phyloP scores from a whole-genome alignment of 2,797 vertebrate genomes.

The Clarias platycephalus region DNA sequence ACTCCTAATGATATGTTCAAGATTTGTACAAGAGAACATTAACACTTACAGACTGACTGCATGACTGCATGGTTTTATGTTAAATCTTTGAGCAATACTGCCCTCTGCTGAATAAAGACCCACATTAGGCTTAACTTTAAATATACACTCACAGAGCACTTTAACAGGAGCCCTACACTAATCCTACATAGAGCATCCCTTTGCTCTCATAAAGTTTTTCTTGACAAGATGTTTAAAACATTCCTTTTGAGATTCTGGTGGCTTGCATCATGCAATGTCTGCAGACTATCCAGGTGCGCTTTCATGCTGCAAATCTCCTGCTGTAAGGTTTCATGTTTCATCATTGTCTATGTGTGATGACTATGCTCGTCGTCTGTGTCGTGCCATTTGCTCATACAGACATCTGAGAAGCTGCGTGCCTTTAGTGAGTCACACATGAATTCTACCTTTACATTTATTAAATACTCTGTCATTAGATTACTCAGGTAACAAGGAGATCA shows the following conservation, averaged over 20 bases:
- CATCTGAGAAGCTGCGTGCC: constrained; percentile 24
- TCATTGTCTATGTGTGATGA: neutral
- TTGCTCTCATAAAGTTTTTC: too few relatives aligned
- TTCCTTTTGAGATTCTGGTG: too few relatives aligned
- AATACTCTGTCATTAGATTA: constrained; percentile 41
- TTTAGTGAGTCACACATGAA: constrained; percentile 32
- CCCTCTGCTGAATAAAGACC: constrained; percentile 29
- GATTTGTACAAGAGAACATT: neutral
- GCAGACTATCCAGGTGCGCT: too few relatives aligned
- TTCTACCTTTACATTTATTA: constrained; percentile 27
- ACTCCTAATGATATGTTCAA: neutral
- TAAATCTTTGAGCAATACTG: constrained; percentile 23
- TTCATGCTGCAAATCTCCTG: too few relatives aligned
- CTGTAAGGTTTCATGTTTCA: neutral
- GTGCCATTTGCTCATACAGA: constrained; percentile 23
- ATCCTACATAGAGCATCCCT: too few relatives aligned
- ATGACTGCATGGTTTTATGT: neutral
- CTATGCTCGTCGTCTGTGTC: neutral
- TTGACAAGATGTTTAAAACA: too few relatives aligned
- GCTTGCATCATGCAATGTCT: too few relatives aligned
- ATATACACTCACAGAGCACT: neutral
- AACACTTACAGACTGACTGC: neutral
- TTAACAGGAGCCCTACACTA: too few relatives aligned
- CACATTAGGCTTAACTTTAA: neutral
- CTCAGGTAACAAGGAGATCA: constrained; percentile 24